These are phyloP conservation scores for Trilocha varians DNA, from an alignment of 2,888 invertebrate genomes.

Conservation along the genomic window DNA sequence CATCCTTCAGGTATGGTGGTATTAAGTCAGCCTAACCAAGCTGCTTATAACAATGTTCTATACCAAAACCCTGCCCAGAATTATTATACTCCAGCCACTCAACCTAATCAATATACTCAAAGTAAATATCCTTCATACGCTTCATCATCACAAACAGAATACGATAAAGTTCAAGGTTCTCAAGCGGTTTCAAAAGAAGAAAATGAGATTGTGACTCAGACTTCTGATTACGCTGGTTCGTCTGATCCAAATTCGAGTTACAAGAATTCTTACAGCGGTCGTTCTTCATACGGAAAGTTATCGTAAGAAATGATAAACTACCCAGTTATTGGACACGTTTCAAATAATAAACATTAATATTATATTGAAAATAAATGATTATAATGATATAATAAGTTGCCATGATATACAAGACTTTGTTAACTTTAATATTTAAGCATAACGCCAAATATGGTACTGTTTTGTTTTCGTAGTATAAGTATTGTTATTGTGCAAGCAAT, in stretches of 20 bases:
- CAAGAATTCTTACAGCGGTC: conserved; percentile 43
- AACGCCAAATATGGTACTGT: not conserved
- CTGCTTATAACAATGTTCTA: conserved; percentile 43
- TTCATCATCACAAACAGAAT: conserved; percentile 36
- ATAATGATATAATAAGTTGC: not conserved
- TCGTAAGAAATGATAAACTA: conserved; percentile 12
- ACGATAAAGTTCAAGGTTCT: conserved; percentile 42
- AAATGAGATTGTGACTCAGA: conserved; percentile 39
- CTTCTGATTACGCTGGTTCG: conserved; percentile 40
- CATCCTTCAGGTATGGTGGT: conserved; percentile 54
- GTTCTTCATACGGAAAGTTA: conserved; percentile 40
- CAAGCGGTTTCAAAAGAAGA: conserved; percentile 52
- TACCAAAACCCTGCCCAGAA: conserved; percentile 50
- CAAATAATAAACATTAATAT: not conserved
- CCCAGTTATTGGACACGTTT: not conserved
- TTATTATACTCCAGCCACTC: conserved; percentile 40
- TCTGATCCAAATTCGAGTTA: conserved; percentile 44
- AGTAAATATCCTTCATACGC: conserved; percentile 43
- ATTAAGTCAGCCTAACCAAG: conserved; percentile 46
- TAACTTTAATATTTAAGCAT: not conserved
- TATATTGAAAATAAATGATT: not conserved
- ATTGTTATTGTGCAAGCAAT: not conserved
- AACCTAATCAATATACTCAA: conserved; percentile 26
- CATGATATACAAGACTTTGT: not conserved
- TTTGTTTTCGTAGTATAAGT: not conserved